Evolutionary conservation across 1,140 invertebrate genomes (phyloP).

Genomic region (Agrypnia vestita): DNA sequence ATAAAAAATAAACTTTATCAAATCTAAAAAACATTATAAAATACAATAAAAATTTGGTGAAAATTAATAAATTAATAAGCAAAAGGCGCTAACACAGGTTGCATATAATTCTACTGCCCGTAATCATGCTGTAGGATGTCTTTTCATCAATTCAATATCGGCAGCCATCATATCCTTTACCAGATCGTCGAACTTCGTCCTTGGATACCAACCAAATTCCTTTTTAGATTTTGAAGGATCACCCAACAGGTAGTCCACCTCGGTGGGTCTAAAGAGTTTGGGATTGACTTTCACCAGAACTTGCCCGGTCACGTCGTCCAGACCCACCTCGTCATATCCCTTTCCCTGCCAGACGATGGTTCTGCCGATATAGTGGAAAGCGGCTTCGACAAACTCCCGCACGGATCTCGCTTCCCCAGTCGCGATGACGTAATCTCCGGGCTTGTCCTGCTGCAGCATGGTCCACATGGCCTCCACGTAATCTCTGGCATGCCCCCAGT

Average conservation of each 20-base stretch:
- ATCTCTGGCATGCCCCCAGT: slow-evolving; percentile 99
- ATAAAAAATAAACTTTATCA: too few relatives aligned
- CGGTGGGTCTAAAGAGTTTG: slow-evolving; percentile 97
- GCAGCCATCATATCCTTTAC: slow-evolving; percentile 96
- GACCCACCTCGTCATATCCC: slow-evolving; percentile 90
- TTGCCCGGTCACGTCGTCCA: slow-evolving; percentile 85
- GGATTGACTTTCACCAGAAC: slow-evolving; percentile 93
- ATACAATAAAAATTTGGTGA: background rate
- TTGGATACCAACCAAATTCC: slow-evolving; percentile 90
- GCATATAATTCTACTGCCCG: too few relatives aligned
- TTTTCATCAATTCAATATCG: slow-evolving; percentile 93
- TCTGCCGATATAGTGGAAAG: slow-evolving; percentile 87
- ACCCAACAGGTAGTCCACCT: slow-evolving; percentile 94
- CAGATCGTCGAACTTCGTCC: slow-evolving; percentile 87
- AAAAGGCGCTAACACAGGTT: slow-evolving; percentile 67
- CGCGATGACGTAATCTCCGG: slow-evolving; percentile 98
- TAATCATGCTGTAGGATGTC: slow-evolving; percentile 85
- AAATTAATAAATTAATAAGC: background rate
- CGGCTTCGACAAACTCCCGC: slow-evolving; percentile 94
- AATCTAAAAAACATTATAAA: too few relatives aligned
- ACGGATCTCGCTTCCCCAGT: slow-evolving; percentile 98
- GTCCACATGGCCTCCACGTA: slow-evolving; percentile 99
- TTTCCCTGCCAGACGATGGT: slow-evolving; percentile 89
- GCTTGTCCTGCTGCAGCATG: slow-evolving; percentile 95
- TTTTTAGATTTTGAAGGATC: slow-evolving; percentile 92